Base-by-base conservation (phyloP, 2,113 vertebrate genomes). In the Trochalopteron elliotii region DNA sequence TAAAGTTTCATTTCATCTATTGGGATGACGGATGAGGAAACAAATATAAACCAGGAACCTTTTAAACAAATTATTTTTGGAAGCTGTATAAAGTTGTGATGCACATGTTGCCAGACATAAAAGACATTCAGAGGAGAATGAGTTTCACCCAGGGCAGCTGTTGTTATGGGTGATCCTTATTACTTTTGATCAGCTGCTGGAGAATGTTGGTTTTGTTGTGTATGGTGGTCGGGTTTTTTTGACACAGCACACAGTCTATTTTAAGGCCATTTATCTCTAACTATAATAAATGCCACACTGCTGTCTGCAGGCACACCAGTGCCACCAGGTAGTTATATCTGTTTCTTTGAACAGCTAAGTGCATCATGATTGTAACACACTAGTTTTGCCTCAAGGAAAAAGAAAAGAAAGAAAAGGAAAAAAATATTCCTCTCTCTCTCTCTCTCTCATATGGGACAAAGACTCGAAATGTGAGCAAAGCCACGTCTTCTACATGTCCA, bases 61-160 rank as follows among this genome's bases (percentile, higher is more conserved):
- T 84, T 90, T 65, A 87, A 96, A 87, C 45, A 79, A 65, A 76
- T 93, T 96, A 94, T 76, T 95, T 91, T 91, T 87, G 82, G 89
- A 96, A 94, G 70, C 78, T 40, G 16, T 25, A 23, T 60, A 17
- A 87, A 92, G 52, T 68, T 85, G 49, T 16, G 40, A 52, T 87
- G 80, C 39, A 42, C 69, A 44, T 53, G 35, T 15, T 69, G 77
- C 61, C 65, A 96, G 70, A 60, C 57, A 42, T 44, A 33, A 81
- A 74, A 90, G 68, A 55, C 37, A 67, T 47, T 64, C 7, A 1
- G 47, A 91, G 40, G 56, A 93, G 70, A 57, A 61, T 5, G 10
- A 71, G 60, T 79, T 91, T 65, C 47, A 82, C 72, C 37, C 61
- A 45, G 74, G 1, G 3, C 35, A 44, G 61, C 37, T 65, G 40